A percentile compares a stretch with the other conserved stretches of the same genome.
Evolutionary conservation across 2,797 vertebrate species (phyloP).

Genomic region (Scleropages formosus): DNA sequence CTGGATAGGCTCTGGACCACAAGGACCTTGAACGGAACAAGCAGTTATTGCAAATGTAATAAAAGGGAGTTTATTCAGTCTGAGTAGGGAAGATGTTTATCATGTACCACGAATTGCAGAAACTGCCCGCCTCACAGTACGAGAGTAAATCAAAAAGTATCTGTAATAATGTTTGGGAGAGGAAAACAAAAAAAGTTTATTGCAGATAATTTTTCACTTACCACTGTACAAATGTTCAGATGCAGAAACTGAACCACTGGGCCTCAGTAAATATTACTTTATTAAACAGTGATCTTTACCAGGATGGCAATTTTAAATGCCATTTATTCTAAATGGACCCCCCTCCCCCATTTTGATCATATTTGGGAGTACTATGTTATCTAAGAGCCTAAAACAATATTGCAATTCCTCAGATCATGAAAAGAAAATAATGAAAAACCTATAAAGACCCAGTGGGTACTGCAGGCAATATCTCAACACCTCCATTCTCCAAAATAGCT

Average conservation of each 20-base stretch:
- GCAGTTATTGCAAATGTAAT: too few relatives aligned
- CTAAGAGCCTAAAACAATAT: conserved; percentile 12
- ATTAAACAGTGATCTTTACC: conserved; percentile 5
- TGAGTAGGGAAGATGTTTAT: conserved; percentile 11
- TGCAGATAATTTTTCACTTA: too few relatives aligned
- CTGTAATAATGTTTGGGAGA: too few relatives aligned
- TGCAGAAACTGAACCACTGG: too few relatives aligned
- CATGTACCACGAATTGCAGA: conserved; percentile 20
- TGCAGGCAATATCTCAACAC: not conserved
- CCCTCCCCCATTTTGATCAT: not conserved
- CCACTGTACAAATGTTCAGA: too few relatives aligned
- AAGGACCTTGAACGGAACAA: too few relatives aligned
- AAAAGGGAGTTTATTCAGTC: conserved; percentile 13
- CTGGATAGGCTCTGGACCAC: too few relatives aligned
- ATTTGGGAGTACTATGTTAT: not conserved
- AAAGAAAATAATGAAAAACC: conserved; percentile 2
- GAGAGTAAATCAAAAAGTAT: too few relatives aligned
- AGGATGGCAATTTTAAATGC: not conserved
- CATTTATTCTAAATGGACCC: not conserved
- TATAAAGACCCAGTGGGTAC: not conserved
- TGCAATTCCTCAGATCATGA: not conserved
- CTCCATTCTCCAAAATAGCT: not conserved
- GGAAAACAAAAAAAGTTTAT: too few relatives aligned
- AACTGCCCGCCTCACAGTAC: not conserved
- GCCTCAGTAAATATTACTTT: conserved; percentile 18